A percentile compares a stretch with the other conserved stretches of the same genome.
Evolutionary conservation across 2,113 vertebrate genomes (phyloP).

Genomic region (Tauraco erythrolophus): DNA sequence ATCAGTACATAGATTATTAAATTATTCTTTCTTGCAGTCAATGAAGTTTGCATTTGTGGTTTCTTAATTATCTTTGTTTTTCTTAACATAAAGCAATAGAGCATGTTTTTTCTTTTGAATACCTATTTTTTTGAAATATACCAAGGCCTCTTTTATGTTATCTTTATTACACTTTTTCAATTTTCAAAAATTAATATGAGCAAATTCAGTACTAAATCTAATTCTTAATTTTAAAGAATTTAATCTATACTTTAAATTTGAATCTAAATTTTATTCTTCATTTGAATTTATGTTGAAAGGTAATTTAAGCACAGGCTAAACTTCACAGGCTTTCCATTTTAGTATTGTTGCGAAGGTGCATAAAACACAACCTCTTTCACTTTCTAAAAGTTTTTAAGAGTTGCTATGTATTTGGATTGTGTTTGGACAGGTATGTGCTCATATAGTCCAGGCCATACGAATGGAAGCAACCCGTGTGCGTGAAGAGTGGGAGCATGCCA

Average conservation of each 20-base stretch:
- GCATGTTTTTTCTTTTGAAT: neutral
- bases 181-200: neutral
- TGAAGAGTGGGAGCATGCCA: constrained; percentile 98
- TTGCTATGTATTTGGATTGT: rapidly evolving
- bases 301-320: neutral
- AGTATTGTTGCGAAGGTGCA: rapidly evolving
- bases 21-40: neutral
- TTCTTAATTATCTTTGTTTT: neutral
- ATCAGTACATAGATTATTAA: neutral
- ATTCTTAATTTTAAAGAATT: neutral
- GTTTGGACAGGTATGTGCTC: constrained; percentile 90
- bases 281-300: neutral
- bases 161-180: neutral
- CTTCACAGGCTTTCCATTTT: neutral
- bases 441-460: constrained; percentile 97
- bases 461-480: constrained; percentile 98
- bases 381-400: rapidly evolving
- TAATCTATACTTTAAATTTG: neutral
- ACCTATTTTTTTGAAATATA: neutral
- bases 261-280: neutral
- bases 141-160: neutral
- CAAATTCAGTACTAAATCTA: neutral
- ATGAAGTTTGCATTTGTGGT: neutral
- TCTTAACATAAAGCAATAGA: neutral
- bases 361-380: rapidly evolving